Base-by-base conservation (phyloP, 2,888 invertebrate species). In the Emmelina monodactyla region DNA sequence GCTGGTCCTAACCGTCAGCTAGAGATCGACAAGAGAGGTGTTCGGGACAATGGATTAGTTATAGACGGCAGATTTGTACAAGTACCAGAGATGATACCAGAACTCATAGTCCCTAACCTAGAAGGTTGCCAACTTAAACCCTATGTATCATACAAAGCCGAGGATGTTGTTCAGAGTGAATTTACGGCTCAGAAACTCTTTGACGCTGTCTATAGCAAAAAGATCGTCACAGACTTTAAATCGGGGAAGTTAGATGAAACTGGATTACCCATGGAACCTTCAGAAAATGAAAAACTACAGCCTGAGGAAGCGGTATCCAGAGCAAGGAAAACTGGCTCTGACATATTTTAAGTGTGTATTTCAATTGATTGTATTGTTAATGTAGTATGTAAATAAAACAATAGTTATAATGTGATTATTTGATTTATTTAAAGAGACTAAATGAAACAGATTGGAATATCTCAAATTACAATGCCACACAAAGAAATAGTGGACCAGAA, bases 31-130 rank as follows among this genome's bases (percentile, higher is more conserved):
- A 87, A 82, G 45, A 82, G 89, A 43, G 92, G 92, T 12, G 87
- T 88, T 0, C 83, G 87, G 35, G 82, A 84, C 34, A 73, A 79
- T 3, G 93, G 92, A 5, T 82, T 82, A 43, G 48, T 37, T 3
- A 45, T 83, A 2, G 70, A 84, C 32, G 84, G 83, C 0, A 76
- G 81, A 44, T 89, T 82, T 55, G 62, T 85, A 1, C 50, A 61
- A 10, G 75, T 97, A 2, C 89, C 91, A 1, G 97, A 97, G 81
- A 94, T 88, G 88, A 85, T 94, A 43, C 96, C 97, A 0, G 91
- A 97, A 58, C 61, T 98, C 11, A 85, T 98, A 37, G 97, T 98
- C 2, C 98, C 98, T 0, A 88, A 96, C 63, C 70, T 99, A 14
- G 87, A 83, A 43, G 86, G 82, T 45, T 98, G 89, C 56, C 75